These are phyloP conservation scores for Syngnathus typhle DNA, from an alignment of 2,113 vertebrate genomes.

Conservation along the genomic window DNA sequence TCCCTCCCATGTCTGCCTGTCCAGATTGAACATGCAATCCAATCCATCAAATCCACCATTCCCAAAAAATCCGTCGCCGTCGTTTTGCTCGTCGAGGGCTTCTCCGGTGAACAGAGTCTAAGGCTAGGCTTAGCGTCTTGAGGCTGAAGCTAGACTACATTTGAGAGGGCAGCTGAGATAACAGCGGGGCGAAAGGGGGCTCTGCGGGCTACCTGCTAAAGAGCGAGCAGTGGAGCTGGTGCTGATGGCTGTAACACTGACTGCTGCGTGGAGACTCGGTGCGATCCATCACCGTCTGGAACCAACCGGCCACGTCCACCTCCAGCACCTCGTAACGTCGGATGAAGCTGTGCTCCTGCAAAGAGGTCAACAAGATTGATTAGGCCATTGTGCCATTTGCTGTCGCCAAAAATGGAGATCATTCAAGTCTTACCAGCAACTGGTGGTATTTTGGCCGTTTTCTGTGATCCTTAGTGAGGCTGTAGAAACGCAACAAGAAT, in stretches of 20 bases:
- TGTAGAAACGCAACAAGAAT: slow-evolving; percentile 37
- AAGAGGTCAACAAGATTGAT: background rate
- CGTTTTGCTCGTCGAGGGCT: slow-evolving; percentile 23
- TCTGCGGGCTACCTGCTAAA: slow-evolving; percentile 84
- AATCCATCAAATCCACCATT: slow-evolving; percentile 31
- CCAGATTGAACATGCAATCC: slow-evolving; percentile 42
- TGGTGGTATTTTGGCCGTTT: slow-evolving; percentile 98
- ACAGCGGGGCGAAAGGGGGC: slow-evolving; percentile 35
- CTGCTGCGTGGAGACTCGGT: slow-evolving; percentile 91
- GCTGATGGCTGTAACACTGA: slow-evolving; percentile 85
- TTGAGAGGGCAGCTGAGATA: slow-evolving; percentile 35
- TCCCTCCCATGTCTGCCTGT: slow-evolving; percentile 52
- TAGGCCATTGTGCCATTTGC: background rate
- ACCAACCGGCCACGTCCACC: slow-evolving; percentile 93
- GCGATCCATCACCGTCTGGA: slow-evolving; percentile 90
- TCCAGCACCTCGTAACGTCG: slow-evolving; percentile 86
- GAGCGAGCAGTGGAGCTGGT: slow-evolving; percentile 90
- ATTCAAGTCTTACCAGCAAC: slow-evolving; percentile 78
- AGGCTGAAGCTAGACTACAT: slow-evolving; percentile 56
- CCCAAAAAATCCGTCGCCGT: background rate
- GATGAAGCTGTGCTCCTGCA: slow-evolving; percentile 89
- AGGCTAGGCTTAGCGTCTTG: slow-evolving; percentile 33
- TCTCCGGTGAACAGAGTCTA: slow-evolving; percentile 39
- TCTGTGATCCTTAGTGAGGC: slow-evolving; percentile 98
- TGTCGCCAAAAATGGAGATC: background rate